Evolutionary conservation across 2,113 vertebrate genomes (phyloP).

Genomic region (Oostethus manadensis): DNA sequence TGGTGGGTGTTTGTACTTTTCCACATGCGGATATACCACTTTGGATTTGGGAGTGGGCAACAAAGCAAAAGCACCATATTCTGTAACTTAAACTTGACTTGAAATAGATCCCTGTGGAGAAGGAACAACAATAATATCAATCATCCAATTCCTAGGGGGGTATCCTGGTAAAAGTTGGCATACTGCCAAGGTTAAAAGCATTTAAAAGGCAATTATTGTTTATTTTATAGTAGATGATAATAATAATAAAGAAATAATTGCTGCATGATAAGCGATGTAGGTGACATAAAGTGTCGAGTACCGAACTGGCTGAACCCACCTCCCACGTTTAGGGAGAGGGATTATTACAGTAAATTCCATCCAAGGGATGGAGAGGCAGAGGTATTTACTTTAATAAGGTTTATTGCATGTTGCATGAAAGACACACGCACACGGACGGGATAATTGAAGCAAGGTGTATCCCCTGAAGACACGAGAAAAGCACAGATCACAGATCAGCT

Average conservation of each 20-base stretch:
- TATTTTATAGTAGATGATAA: too few species aligned
- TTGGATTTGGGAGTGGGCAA: background rate
- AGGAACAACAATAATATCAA: too few species aligned
- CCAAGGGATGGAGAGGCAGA: constrained; percentile 11
- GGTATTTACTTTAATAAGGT: constrained; percentile 44
- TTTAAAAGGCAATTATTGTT: too few species aligned
- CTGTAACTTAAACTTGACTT: too few species aligned
- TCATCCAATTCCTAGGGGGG: too few species aligned
- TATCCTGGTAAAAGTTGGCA: too few species aligned
- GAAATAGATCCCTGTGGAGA: too few species aligned
- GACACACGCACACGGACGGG: constrained; percentile 24
- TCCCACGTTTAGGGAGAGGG: background rate
- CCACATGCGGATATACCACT: constrained; percentile 12
- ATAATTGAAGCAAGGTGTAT: constrained; percentile 34
- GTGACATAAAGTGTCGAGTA: too few species aligned
- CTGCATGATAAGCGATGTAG: too few species aligned
- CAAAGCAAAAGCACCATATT: background rate
- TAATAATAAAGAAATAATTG: too few species aligned
- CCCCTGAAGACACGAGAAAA: constrained; percentile 41
- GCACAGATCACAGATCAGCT: constrained; percentile 35
- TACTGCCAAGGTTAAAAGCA: too few species aligned
- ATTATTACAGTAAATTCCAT: constrained; percentile 42
- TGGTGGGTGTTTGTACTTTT: constrained; percentile 35
- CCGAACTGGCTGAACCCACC: too few species aligned
- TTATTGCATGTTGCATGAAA: constrained; percentile 59